Percentiles rank a stretch among this genome's conserved stretches.
Conservation (phyloP, 2,888 invertebrate species). For the Agrotis exclamationis region DNA sequence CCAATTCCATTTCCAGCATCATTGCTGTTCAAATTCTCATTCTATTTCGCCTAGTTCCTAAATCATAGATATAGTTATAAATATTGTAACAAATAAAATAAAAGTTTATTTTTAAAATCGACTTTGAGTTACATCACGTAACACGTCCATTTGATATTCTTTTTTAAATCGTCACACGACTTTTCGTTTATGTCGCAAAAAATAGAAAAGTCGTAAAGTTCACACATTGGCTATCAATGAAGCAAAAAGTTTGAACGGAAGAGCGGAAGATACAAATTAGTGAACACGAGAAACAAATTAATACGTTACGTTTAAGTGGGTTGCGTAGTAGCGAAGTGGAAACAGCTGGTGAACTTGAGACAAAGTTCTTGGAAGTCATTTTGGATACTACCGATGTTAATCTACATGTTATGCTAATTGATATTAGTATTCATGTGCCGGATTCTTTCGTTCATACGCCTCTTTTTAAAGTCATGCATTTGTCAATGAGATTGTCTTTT, state of each 20-base stretch:
- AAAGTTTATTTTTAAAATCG: too few species aligned
- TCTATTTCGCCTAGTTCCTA: too few species aligned
- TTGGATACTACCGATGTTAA: constrained; percentile 19
- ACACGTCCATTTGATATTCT: constrained; percentile 53
- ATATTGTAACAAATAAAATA: too few species aligned
- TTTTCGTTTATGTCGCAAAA: constrained; percentile 60
- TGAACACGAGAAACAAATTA: constrained; percentile 89
- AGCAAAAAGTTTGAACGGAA: constrained; percentile 73
- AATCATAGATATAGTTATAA: too few species aligned
- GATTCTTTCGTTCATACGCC: neutral
- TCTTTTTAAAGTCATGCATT: neutral
- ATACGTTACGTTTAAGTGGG: constrained; percentile 69
- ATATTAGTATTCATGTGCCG: constrained; percentile 8
- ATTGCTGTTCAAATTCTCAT: too few species aligned
- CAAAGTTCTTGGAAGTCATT: constrained; percentile 43
- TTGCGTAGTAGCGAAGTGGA: constrained; percentile 78
- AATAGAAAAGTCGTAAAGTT: constrained; percentile 60
- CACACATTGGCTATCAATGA: constrained; percentile 60
- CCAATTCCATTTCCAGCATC: too few species aligned
- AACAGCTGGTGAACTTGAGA: constrained; percentile 77
- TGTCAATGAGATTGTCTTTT: neutral
- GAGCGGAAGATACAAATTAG: constrained; percentile 87
- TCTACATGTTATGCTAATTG: constrained; percentile 20
- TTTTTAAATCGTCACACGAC: constrained; percentile 60
- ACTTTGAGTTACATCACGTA: too few species aligned